A percentile compares a stretch with the other conserved stretches of the same genome.
Evolutionary conservation across 2,113 vertebrate genomes (phyloP).

Genomic region (Phylloscopus trochilus): DNA sequence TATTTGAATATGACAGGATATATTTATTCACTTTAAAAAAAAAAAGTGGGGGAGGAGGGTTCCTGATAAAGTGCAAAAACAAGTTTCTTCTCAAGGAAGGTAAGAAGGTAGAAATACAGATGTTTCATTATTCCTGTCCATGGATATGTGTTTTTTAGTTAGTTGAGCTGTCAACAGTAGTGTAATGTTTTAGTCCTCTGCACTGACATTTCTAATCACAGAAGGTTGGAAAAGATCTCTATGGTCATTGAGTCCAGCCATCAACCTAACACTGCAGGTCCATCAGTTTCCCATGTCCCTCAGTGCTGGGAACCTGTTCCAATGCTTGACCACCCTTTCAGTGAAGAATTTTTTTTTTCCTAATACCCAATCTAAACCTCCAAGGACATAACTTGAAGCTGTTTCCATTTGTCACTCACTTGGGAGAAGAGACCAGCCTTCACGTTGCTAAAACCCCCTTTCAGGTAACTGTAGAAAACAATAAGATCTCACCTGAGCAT

Average conservation of each 20-base stretch:
- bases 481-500: not conserved
- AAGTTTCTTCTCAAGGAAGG: not conserved
- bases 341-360: not conserved
- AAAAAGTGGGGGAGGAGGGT: no score
- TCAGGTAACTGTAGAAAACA: not conserved
- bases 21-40: not conserved
- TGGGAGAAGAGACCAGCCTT: not conserved
- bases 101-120: not conserved
- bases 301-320: not conserved
- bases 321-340: not conserved
- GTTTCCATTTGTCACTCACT: not conserved
- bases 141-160: not conserved
- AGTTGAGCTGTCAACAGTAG: not conserved
- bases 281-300: not conserved
- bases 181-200: not conserved
- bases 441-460: not conserved
- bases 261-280: not conserved
- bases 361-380: not conserved
- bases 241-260: not conserved
- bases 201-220: not conserved
- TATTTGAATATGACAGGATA: not conserved
- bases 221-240: not conserved
- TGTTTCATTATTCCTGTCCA: not conserved
- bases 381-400: not conserved
- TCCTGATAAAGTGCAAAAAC: not conserved